Conservation (phyloP, 92 coral and sea anemone genomes). For the Siderastrea radians region DNA sequence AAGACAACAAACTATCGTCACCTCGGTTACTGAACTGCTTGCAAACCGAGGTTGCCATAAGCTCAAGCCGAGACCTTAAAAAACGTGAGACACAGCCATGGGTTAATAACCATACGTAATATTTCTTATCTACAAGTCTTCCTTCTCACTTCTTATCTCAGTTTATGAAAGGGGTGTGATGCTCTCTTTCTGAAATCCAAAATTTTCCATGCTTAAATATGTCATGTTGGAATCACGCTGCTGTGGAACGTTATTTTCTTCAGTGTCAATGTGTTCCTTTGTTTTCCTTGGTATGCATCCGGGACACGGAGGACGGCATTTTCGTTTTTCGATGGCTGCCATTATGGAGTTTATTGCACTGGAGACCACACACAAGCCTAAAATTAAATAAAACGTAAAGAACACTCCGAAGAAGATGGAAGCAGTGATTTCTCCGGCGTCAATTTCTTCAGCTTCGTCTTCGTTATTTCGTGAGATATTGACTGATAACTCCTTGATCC, state of each 20-base stretch:
- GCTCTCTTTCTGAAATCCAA: constrained; percentile 1
- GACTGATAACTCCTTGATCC: neutral
- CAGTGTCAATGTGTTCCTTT: neutral
- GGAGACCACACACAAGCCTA: constrained; percentile 54
- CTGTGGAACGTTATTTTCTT: neutral
- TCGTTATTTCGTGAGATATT: neutral
- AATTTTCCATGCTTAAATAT: neutral
- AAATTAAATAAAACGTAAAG: neutral
- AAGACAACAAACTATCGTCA: too few species aligned
- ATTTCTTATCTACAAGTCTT: too few species aligned
- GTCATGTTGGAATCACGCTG: neutral
- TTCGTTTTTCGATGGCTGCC: constrained; percentile 38
- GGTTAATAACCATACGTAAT: too few species aligned
- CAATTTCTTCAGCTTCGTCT: neutral
- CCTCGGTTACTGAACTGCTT: too few species aligned
- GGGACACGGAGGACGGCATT: neutral
- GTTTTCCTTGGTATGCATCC: neutral
- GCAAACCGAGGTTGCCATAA: too few species aligned
- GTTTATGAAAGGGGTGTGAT: neutral
- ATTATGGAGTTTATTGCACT: constrained; percentile 55
- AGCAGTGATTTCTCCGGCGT: neutral
- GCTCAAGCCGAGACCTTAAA: too few species aligned
- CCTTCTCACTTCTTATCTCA: too few species aligned
- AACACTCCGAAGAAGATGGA: neutral
- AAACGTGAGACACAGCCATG: too few species aligned